phyloP scores from a whole-genome alignment of 2,797 vertebrate genomes.

The Myotis vivesi region DNA sequence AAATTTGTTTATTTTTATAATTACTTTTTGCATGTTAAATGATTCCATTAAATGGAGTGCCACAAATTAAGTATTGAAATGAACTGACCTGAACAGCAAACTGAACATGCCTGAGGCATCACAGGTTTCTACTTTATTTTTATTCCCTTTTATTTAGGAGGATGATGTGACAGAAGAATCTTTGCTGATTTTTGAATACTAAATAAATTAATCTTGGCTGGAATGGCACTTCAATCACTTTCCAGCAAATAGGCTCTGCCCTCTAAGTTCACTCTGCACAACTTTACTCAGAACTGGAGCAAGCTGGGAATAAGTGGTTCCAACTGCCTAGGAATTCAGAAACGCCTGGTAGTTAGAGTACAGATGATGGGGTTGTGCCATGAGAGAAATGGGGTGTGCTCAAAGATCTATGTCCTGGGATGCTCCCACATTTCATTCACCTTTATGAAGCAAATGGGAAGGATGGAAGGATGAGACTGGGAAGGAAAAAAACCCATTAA shows the following conservation, averaged over 20 bases:
- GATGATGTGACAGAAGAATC: slow-evolving; percentile 79
- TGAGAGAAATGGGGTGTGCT: neutral
- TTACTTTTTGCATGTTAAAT: slow-evolving; percentile 81
- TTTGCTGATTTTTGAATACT: slow-evolving; percentile 83
- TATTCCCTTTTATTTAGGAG: slow-evolving; percentile 81
- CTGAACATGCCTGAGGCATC: slow-evolving; percentile 82
- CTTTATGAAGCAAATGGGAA: neutral
- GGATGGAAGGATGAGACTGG: neutral
- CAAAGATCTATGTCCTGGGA: neutral
- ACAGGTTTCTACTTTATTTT: slow-evolving; percentile 81
- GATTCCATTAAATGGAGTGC: slow-evolving; percentile 81
- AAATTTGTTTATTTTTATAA: slow-evolving; percentile 79
- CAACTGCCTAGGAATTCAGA: neutral
- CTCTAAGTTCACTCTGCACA: slow-evolving; percentile 61
- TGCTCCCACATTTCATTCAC: neutral
- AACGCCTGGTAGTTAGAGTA: neutral
- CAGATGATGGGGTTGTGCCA: neutral
- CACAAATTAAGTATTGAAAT: slow-evolving; percentile 85
- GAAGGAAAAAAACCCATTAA: neutral
- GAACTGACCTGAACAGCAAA: slow-evolving; percentile 85
- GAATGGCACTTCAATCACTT: slow-evolving; percentile 79
- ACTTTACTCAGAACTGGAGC: slow-evolving; percentile 39
- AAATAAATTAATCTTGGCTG: slow-evolving; percentile 85
- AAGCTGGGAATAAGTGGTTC: neutral
- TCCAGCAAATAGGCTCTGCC: slow-evolving; percentile 68